Conservation (phyloP, 2,113 vertebrate species). For the Montifringilla adamsi region DNA sequence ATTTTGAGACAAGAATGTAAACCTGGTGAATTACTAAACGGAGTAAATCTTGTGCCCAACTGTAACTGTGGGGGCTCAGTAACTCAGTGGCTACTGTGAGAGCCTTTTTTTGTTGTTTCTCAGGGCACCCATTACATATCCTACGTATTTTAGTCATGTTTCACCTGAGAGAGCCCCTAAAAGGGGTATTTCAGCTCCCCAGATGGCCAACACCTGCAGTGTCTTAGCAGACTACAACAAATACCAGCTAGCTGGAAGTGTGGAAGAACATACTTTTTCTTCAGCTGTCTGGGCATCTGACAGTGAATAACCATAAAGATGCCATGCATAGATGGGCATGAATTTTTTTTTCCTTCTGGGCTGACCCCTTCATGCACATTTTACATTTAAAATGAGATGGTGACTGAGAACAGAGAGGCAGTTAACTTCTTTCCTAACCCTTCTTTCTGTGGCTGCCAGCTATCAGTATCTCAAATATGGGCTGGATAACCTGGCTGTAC, state of each 20-base stretch:
- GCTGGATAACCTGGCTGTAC: background rate
- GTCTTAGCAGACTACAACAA: background rate
- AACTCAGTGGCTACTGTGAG: background rate
- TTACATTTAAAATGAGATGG: background rate
- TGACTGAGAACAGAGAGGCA: background rate
- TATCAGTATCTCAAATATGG: background rate
- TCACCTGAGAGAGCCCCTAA: background rate
- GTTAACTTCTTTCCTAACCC: background rate
- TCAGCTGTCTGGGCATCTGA: background rate
- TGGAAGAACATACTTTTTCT: background rate
- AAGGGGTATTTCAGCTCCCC: background rate
- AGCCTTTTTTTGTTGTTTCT: background rate
- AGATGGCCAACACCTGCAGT: background rate
- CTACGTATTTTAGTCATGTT: background rate
- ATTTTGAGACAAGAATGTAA: conserved; percentile 56
- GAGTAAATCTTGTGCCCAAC: background rate
- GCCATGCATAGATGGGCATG: background rate
- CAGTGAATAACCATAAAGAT: background rate
- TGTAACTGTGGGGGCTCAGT: background rate
- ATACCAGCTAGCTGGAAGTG: background rate
- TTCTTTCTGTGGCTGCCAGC: background rate
- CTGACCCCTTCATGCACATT: background rate
- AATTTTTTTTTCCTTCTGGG: background rate
- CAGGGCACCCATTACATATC: background rate
- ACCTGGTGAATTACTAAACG: conserved; percentile 55